Evolutionary conservation across 2,797 vertebrate species (phyloP), one percentile per base, ranked within the genome.

Genomic region (Eulemur albifrons): DNA sequence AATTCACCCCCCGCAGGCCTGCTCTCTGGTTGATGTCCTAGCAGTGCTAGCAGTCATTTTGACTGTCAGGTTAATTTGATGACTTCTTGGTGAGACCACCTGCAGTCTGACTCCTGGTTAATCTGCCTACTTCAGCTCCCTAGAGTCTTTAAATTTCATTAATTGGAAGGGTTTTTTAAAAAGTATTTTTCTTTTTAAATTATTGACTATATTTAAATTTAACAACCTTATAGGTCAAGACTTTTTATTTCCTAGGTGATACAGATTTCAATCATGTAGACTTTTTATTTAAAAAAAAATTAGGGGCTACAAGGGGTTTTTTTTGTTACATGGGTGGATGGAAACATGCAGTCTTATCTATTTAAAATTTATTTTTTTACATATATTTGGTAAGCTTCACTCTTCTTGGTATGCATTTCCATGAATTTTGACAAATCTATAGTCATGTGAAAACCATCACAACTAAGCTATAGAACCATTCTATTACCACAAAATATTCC

Each of bases 141-240:
- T 94, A 67, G 70, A 80, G 95, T 67, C 27, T 94, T 94, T 80
- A 94, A 95, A 94, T 89, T 97, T 77, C 90, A 93, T 96, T 98
- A 97, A 97, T 88, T 96, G 93, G 70, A 93, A 48, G 23, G 27
- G 15, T 25, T 90, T 86, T 54, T 67, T 38, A 17, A 81, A 52
- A 48, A 89, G 40, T 89, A 30, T 73, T 59, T 57, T 97, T 89
- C 54, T 93, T 43, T 94, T 96, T 85, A 97, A 96, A 76, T 75
- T 96, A 48, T 88, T 95, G 30, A 54, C 54, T 93, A 93, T 57
- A 57, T 61, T 95, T 13, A 18, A 79, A 92, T 96, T 96, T 88
- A 96, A 83, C 69, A 48, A n/a, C 61, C 18, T 17, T 93, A 23
- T 75, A 61, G 69, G 8, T 90, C 88, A 79, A 61, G 38, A 57